These are phyloP conservation scores for Callocephalon fimbriatum DNA, from an alignment of 2,113 vertebrate species.

Conservation along the genomic window DNA sequence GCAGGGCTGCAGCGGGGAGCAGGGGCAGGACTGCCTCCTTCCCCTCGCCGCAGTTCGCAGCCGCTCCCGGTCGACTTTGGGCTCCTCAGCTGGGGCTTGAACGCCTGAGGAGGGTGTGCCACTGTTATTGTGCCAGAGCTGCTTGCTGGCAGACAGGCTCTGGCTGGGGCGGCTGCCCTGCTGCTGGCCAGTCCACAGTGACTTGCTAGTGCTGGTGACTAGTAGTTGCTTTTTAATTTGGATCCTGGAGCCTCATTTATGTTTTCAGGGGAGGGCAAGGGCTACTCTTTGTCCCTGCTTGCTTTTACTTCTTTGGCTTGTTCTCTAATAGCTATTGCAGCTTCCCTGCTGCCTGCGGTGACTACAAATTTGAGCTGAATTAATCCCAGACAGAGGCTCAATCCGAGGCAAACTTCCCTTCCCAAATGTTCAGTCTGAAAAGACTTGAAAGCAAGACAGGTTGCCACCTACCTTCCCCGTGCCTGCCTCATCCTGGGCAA, in stretches of 20 bases:
- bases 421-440: constrained; percentile 8
- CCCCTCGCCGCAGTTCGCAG: fast-evolving
- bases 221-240: constrained; percentile 31
- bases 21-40: not conserved
- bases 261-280: not conserved
- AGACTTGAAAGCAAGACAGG: not conserved
- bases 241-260: not conserved
- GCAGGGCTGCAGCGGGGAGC: not conserved
- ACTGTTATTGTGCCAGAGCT: not conserved
- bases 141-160: not conserved
- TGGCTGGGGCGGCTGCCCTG: not conserved
- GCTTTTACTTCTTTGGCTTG: constrained; percentile 51
- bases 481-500: not conserved
- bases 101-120: constrained; percentile 35
- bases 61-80: not conserved
- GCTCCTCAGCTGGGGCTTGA: not conserved
- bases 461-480: not conserved
- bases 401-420: constrained; percentile 38
- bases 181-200: constrained; percentile 14
- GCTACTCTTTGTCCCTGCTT: constrained; percentile 9
- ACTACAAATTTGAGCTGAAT: constrained; percentile 63
- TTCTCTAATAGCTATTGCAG: constrained; percentile 57
- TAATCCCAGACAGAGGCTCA: constrained; percentile 58
- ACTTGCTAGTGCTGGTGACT: not conserved
- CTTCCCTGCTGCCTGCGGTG: constrained; percentile 18